Conservation (phyloP, 1,140 invertebrate species). For the Bombus balteatus region DNA sequence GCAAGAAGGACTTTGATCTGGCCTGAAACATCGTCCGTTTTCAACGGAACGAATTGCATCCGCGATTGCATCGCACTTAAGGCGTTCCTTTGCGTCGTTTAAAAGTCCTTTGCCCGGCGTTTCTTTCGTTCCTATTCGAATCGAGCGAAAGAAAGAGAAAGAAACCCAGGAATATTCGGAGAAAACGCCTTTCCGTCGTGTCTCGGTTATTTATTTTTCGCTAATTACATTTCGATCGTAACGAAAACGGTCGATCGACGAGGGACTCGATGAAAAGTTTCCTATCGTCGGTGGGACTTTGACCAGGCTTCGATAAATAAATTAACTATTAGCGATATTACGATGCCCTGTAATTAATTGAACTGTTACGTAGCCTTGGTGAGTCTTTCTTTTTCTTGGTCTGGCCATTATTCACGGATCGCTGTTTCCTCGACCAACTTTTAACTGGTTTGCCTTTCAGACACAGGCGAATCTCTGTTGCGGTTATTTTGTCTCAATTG, state of each 20-base stretch:
- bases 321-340: constrained; percentile 1
- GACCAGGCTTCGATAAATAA: constrained; percentile 2
- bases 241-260: background rate
- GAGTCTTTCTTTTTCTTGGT: background rate
- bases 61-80: constrained; percentile 40
- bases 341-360: constrained; percentile 11
- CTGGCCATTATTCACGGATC: background rate
- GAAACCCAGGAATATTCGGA: background rate
- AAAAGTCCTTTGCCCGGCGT: constrained; percentile 1
- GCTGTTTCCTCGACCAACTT: background rate
- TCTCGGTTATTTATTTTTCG: constrained; percentile 35
- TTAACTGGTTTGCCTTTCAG: background rate
- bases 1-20: constrained; percentile 43
- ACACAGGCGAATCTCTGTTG: no score
- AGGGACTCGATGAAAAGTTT: background rate
- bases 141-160: background rate
- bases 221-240: constrained; percentile 18
- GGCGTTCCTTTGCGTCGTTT: constrained; percentile 21
- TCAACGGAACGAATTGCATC: constrained; percentile 37
- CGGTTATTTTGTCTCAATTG: background rate
- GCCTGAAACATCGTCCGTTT: constrained; percentile 33
- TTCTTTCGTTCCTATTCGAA: background rate
- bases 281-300: background rate
- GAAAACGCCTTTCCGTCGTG: background rate
- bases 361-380: background rate